Conservation (phyloP, 2,113 vertebrate genomes). For the Cyprinodon tularosa region DNA sequence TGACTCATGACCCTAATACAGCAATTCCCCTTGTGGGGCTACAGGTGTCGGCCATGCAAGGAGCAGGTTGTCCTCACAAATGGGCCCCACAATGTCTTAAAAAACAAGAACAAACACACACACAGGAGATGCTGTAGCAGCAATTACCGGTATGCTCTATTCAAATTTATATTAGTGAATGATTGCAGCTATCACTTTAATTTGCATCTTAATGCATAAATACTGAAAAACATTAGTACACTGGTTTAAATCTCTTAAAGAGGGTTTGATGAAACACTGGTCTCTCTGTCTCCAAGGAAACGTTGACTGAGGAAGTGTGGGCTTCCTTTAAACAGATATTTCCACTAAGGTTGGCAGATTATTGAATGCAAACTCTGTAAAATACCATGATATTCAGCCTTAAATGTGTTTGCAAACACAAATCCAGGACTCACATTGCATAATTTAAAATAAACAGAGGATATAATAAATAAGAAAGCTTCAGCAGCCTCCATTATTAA, state of each 20-base stretch:
- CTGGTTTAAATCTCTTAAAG: neutral
- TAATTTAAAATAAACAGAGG: no score
- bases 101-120: no score
- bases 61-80: no score
- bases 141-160: neutral
- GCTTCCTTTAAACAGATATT: neutral
- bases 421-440: no score
- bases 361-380: neutral
- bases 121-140: neutral
- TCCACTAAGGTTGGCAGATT: neutral
- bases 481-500: no score
- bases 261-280: neutral
- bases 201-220: neutral
- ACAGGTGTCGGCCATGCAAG: no score
- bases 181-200: neutral
- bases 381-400: neutral
- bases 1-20: no score
- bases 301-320: neutral
- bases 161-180: neutral
- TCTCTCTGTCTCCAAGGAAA: neutral
- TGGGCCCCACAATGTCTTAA: no score
- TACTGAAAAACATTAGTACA: neutral
- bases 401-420: neutral
- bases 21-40: no score
- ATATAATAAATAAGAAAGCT: no score